These are phyloP conservation scores for Rousettus leschenaultii DNA, from an alignment of 2,113 vertebrate species.

Conservation along the genomic window DNA sequence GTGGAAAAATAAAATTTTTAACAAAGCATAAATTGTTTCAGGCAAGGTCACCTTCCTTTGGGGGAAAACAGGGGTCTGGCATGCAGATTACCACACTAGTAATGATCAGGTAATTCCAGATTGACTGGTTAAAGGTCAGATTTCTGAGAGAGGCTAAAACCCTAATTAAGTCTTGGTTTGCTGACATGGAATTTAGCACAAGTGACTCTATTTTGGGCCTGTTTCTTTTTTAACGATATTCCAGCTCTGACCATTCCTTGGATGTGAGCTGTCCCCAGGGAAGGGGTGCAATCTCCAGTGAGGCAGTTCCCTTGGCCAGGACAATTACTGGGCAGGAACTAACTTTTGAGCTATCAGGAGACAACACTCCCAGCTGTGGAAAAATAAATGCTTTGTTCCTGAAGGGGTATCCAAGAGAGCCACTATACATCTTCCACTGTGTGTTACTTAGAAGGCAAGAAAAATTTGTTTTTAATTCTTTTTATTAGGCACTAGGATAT, in stretches of 20 bases:
- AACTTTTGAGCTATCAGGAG: not conserved
- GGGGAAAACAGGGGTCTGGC: no score
- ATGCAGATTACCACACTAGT: not conserved
- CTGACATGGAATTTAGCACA: not conserved
- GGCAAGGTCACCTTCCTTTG: not conserved
- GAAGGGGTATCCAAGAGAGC: not conserved
- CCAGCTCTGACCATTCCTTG: not conserved
- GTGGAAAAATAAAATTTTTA: not conserved
- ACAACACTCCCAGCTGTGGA: not conserved
- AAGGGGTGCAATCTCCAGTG: no score
- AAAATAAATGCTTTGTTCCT: not conserved
- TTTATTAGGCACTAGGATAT: not conserved
- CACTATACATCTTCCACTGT: not conserved
- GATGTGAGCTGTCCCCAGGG: not conserved
- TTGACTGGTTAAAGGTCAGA: not conserved
- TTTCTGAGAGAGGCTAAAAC: not conserved
- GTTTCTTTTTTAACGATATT: not conserved
- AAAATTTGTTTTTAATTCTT: not conserved
- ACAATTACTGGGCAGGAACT: not conserved
- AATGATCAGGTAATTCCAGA: not conserved
- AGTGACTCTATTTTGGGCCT: no score
- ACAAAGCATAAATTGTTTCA: not conserved
- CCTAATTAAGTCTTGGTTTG: not conserved
- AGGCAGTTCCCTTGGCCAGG: not conserved
- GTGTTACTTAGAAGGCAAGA: not conserved